Percentiles rank a stretch among this genome's conserved stretches.
phyloP scores from a whole-genome alignment of 2,888 invertebrate genomes.

The Ditula angustiorana region DNA sequence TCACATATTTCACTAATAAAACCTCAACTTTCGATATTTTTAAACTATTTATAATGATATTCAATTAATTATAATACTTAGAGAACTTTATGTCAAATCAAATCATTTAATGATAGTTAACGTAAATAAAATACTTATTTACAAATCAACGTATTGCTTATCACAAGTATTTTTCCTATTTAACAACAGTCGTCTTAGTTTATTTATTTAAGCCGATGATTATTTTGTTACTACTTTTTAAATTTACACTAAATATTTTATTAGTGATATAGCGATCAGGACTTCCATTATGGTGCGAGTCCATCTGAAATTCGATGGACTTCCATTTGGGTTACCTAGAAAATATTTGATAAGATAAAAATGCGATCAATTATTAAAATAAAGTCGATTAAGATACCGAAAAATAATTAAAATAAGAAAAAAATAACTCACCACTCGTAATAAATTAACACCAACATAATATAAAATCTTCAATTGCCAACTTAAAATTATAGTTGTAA shows the following conservation, averaged over 20 bases:
- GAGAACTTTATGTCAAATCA: slow-evolving; percentile 43
- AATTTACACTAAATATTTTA: slow-evolving; percentile 56
- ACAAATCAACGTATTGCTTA: slow-evolving; percentile 74
- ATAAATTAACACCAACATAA: slow-evolving; percentile 80
- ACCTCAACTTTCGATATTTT: slow-evolving; percentile 19
- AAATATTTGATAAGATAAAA: slow-evolving; percentile 77
- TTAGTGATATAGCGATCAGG: slow-evolving; percentile 65
- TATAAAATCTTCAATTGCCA: slow-evolving; percentile 58
- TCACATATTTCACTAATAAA: neutral
- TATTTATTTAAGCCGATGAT: slow-evolving; percentile 27
- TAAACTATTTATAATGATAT: slow-evolving; percentile 21
- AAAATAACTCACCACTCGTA: slow-evolving; percentile 72
- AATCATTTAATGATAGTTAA: slow-evolving; percentile 65
- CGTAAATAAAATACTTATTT: slow-evolving; percentile 65
- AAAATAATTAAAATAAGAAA: slow-evolving; percentile 51
- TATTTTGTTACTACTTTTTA: slow-evolving; percentile 44
- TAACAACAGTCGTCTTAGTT: slow-evolving; percentile 77
- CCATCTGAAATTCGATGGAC: slow-evolving; percentile 77
- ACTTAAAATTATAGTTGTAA: slow-evolving; percentile 37
- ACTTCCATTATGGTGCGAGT: slow-evolving; percentile 72
- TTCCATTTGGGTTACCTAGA: slow-evolving; percentile 85
- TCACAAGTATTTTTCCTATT: slow-evolving; percentile 78
- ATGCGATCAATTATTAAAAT: slow-evolving; percentile 13
- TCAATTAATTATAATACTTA: slow-evolving; percentile 20
- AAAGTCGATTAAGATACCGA: slow-evolving; percentile 36